These are phyloP conservation scores for Teinopalpus imperialis DNA, from an alignment of 2,888 invertebrate species.

Conservation along the genomic window DNA sequence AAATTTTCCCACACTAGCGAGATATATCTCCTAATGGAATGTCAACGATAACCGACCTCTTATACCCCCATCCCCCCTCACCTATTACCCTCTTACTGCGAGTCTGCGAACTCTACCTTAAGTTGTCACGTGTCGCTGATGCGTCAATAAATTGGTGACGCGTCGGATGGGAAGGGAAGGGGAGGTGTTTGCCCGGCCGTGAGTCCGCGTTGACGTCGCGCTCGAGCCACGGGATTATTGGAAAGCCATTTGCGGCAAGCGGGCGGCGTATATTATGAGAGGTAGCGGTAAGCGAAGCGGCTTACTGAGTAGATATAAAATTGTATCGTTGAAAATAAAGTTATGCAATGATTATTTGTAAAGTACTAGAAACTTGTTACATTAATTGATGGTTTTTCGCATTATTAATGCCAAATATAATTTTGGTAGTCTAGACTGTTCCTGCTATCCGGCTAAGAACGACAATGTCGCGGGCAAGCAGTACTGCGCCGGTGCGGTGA, in stretches of 20 bases:
- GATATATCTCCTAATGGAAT: no score
- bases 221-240: conserved; percentile 46
- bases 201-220: conserved; percentile 40
- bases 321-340: no score
- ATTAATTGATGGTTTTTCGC: no score
- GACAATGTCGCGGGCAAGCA: no score
- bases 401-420: no score
- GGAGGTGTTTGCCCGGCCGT: conserved; percentile 25
- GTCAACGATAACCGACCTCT: background rate
- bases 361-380: no score
- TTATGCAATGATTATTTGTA: no score
- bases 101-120: conserved; percentile 5
- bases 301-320: no score
- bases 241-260: conserved; percentile 55
- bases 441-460: no score
- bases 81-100: background rate
- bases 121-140: conserved; percentile 18
- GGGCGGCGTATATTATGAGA: background rate
- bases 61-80: background rate
- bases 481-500: no score
- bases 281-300: conserved; percentile 13
- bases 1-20: no score
- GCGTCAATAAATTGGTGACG: conserved; percentile 20
- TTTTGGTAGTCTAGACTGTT: no score
- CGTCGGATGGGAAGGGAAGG: conserved; percentile 5